These are phyloP conservation scores for Ciconia nigra DNA, from an alignment of 2,797 vertebrate genomes.

Conservation along the genomic window DNA sequence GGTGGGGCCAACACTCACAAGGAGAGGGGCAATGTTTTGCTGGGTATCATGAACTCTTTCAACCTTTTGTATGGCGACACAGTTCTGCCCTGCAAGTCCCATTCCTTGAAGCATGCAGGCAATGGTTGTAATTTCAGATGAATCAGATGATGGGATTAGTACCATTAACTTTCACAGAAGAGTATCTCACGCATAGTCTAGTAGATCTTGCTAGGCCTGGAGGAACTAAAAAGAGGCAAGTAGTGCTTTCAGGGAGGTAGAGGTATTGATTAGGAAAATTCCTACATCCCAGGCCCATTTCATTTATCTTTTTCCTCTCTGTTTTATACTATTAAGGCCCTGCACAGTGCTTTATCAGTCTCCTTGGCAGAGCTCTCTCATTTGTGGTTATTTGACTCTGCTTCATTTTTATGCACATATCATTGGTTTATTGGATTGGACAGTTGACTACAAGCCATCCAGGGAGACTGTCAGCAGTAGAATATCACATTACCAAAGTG, in stretches of 20 bases:
- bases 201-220: not conserved
- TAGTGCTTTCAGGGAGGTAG: not conserved
- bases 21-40: not conserved
- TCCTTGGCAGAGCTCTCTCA: not conserved
- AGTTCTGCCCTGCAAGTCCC: not conserved
- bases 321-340: not conserved
- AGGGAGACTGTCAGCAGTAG: conserved; percentile 6
- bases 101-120: not conserved
- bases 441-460: conserved; percentile 20
- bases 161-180: not conserved
- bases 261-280: not conserved
- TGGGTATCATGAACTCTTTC: not conserved
- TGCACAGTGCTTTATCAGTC: not conserved
- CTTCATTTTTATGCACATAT: conserved; percentile 26
- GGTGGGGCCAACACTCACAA: not conserved
- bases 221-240: not conserved
- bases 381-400: conserved; percentile 1
- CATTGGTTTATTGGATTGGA: conserved; percentile 12
- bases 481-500: conserved; percentile 23
- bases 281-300: not conserved
- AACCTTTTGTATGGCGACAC: not conserved
- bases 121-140: not conserved
- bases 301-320: not conserved
- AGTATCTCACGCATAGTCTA: not conserved
- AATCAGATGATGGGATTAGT: not conserved